These are phyloP conservation scores for Prionace glauca DNA, from an alignment of 2,797 vertebrate genomes.

Conservation along the genomic window DNA sequence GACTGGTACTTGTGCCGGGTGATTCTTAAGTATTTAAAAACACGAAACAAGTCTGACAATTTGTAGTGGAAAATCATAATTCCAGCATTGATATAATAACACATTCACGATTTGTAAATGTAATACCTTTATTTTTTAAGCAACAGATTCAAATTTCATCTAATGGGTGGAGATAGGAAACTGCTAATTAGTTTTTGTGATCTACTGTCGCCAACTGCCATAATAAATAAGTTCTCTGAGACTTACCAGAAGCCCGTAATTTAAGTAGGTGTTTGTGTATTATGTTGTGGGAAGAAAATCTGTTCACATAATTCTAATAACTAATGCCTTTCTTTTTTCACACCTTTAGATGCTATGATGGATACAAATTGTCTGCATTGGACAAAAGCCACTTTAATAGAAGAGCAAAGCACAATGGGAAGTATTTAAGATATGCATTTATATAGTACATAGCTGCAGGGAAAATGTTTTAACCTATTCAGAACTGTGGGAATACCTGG, in stretches of 20 bases:
- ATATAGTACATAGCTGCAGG: conserved; percentile 48
- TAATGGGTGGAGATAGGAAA: conserved; percentile 75
- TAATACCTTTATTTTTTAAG: conserved; percentile 74
- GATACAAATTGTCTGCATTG: conserved; percentile 54
- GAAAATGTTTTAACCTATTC: conserved; percentile 49
- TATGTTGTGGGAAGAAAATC: conserved; percentile 72
- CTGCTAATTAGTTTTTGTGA: conserved; percentile 86
- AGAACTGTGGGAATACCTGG: conserved; percentile 42
- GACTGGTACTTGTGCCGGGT: neutral
- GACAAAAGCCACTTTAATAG: conserved; percentile 28
- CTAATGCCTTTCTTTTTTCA: conserved; percentile 70
- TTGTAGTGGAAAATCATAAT: conserved; percentile 94
- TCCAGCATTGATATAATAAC: conserved; percentile 77
- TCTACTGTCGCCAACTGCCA: conserved; percentile 75
- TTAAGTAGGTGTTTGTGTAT: conserved; percentile 77
- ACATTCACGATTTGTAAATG: conserved; percentile 87
- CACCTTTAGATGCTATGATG: conserved; percentile 53
- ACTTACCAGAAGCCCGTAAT: conserved; percentile 75
- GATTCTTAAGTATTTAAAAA: conserved; percentile 73
- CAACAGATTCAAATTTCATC: conserved; percentile 73
- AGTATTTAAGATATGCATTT: conserved; percentile 51
- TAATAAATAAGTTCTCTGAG: conserved; percentile 77
- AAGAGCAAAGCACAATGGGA: conserved; percentile 50
- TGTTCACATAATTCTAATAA: conserved; percentile 70
- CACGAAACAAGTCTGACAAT: conserved; percentile 87